Evolutionary conservation across 2,797 vertebrate species (phyloP).

Genomic region (Karalla daura): DNA sequence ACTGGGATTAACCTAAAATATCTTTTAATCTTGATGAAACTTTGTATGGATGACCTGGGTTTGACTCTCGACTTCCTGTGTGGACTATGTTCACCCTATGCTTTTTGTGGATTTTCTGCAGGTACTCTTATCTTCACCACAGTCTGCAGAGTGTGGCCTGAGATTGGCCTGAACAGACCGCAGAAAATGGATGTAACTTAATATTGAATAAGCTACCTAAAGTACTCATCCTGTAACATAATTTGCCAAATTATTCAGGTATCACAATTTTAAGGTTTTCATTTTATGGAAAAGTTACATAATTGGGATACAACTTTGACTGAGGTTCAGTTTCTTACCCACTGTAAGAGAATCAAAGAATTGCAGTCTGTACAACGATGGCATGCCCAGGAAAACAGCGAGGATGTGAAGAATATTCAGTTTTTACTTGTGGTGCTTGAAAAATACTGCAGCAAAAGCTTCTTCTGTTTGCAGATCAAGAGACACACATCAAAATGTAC

Average conservation of each 20-base stretch:
- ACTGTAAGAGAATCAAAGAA: background rate
- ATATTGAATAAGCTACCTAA: background rate
- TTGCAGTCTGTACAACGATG: too few species aligned
- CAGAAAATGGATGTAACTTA: background rate
- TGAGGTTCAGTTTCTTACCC: too few species aligned
- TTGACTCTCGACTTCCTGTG: too few species aligned
- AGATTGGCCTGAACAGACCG: too few species aligned
- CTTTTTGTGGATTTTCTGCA: too few species aligned
- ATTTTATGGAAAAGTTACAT: background rate
- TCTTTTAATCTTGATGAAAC: background rate
- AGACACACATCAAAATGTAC: conserved; percentile 58
- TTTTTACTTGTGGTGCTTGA: background rate
- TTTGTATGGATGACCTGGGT: background rate
- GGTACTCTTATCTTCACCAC: too few species aligned
- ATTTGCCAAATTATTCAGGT: background rate
- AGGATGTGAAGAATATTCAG: background rate
- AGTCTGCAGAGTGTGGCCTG: too few species aligned
- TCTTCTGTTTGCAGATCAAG: conserved; percentile 39
- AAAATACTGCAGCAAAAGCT: conserved; percentile 6
- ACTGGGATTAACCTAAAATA: conserved; percentile 3
- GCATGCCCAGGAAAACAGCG: background rate
- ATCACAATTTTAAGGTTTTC: background rate
- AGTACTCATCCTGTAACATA: background rate
- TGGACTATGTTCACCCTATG: too few species aligned
- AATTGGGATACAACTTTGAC: background rate